A percentile compares a stretch with the other conserved stretches of the same genome.
Evolutionary conservation across 2,888 invertebrate species (phyloP).

Genomic region (Myopa testacea): DNA sequence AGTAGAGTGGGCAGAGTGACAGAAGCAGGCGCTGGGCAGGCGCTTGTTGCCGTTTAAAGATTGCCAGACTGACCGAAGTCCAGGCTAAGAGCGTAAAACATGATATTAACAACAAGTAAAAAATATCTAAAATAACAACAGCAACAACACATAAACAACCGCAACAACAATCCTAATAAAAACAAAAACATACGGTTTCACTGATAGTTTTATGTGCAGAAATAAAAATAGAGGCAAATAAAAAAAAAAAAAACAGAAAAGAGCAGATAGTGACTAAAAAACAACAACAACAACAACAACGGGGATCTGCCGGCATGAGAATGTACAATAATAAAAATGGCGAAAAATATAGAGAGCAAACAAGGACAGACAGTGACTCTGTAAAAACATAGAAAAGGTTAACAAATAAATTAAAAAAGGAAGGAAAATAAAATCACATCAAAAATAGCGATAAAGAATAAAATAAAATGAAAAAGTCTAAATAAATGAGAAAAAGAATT

Average conservation of each 20-base stretch:
- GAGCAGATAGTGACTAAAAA: neutral
- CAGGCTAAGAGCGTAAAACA: conserved; percentile 27
- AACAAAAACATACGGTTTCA: conserved; percentile 17
- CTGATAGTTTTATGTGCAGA: conserved; percentile 34
- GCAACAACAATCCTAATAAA: conserved; percentile 18
- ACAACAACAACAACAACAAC: neutral
- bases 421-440: neutral
- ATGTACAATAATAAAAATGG: neutral
- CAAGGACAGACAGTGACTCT: too few relatives aligned
- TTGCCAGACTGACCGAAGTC: neutral
- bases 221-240: conserved; percentile 16
- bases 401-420: neutral
- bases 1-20: neutral
- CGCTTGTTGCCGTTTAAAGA: neutral
- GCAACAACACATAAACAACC: neutral
- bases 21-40: neutral
- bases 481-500: too few relatives aligned
- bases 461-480: neutral
- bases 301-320: neutral
- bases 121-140: neutral
- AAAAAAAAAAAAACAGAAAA: neutral
- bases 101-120: conserved; percentile 11
- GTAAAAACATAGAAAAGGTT: neutral
- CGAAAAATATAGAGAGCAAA: neutral
- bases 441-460: neutral